Evolutionary conservation across 2,797 vertebrate species (phyloP).

Genomic region (Cichlasoma orientale): DNA sequence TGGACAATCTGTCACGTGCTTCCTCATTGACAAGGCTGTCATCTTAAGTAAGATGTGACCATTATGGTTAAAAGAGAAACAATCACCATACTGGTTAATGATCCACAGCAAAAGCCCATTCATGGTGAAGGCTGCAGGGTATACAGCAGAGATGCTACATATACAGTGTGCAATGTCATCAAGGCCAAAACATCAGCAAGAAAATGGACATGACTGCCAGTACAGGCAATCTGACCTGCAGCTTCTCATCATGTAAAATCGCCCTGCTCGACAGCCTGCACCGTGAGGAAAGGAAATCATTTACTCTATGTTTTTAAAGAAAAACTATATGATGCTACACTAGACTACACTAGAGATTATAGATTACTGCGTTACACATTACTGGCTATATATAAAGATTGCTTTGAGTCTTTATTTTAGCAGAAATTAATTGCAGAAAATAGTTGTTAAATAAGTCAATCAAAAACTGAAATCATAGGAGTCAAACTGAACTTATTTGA

Average conservation of each 20-base stretch:
- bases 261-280: background rate
- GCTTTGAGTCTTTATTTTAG: background rate
- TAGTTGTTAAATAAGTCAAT: background rate
- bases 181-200: constrained; percentile 21
- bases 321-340: background rate
- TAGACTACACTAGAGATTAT: background rate
- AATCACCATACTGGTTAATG: constrained; percentile 48
- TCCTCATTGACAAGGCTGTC: constrained; percentile 41
- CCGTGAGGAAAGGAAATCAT: background rate
- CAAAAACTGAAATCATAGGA: background rate
- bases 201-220: background rate
- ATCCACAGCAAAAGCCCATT: constrained; percentile 44
- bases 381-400: background rate
- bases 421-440: background rate
- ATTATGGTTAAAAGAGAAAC: constrained; percentile 52
- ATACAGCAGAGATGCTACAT: constrained; percentile 21
- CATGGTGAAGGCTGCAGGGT: constrained; percentile 21
- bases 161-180: constrained; percentile 13
- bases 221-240: constrained; percentile 23
- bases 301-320: constrained; percentile 2
- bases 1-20: constrained; percentile 38
- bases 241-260: constrained; percentile 20
- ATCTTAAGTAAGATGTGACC: constrained; percentile 52
- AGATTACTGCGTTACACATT: background rate
- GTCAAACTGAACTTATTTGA: background rate